These are phyloP conservation scores for Agrotis puta DNA, from an alignment of 2,888 invertebrate species.

Conservation along the genomic window DNA sequence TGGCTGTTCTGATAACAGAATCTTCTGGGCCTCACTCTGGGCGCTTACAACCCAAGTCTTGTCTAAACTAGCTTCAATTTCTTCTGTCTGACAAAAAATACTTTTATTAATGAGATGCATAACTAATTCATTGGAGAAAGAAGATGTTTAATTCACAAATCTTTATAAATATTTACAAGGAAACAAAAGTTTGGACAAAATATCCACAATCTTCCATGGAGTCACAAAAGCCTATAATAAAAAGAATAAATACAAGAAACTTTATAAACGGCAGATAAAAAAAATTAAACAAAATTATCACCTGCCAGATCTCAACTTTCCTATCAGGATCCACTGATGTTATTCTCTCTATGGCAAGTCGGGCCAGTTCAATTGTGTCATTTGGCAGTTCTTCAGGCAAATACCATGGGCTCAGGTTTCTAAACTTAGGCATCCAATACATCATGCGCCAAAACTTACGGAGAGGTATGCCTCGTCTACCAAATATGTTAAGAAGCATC, in stretches of 20 bases:
- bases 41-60: slow-evolving; percentile 98
- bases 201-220: background rate
- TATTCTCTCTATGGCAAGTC: slow-evolving; percentile 96
- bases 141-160: background rate
- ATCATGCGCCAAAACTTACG: slow-evolving; percentile 95
- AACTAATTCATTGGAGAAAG: background rate
- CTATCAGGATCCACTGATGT: slow-evolving; percentile 95
- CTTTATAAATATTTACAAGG: too few relatives aligned
- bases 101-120: slow-evolving; percentile 2
- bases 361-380: slow-evolving; percentile 94
- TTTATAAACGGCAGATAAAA: too few relatives aligned
- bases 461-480: slow-evolving; percentile 93
- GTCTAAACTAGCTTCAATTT: slow-evolving; percentile 94
- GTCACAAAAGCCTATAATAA: too few relatives aligned
- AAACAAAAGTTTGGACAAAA: background rate
- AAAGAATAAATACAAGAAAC: too few relatives aligned
- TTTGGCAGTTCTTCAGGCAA: slow-evolving; percentile 95
- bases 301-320: slow-evolving; percentile 92
- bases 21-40: slow-evolving; percentile 94
- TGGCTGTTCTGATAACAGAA: slow-evolving; percentile 92
- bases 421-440: slow-evolving; percentile 99
- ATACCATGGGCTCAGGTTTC: slow-evolving; percentile 96
- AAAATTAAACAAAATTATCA: slow-evolving; percentile 71
- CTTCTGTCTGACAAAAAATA: slow-evolving; percentile 91
- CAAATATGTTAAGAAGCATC: slow-evolving; percentile 96